Conservation (phyloP, 2,113 vertebrate species). For the Zeus faber region DNA sequence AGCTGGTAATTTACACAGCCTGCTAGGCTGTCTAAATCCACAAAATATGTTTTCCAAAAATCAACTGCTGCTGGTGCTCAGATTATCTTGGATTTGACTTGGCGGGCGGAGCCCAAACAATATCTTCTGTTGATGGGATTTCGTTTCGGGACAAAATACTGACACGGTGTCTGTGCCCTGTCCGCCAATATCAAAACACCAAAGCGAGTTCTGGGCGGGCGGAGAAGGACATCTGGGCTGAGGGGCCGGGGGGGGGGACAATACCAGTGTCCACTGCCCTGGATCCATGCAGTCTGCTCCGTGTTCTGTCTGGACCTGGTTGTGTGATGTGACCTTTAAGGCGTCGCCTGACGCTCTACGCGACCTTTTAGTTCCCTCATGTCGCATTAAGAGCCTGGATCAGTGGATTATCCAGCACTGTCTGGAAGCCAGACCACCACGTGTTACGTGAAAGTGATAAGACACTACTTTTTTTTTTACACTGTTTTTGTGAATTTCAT, state of each 20-base stretch:
- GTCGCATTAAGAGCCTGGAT: slow-evolving; percentile 68
- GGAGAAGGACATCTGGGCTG: too few species aligned
- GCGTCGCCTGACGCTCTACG: slow-evolving; percentile 49
- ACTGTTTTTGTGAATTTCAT: slow-evolving; percentile 5
- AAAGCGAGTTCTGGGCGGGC: too few species aligned
- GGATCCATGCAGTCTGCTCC: slow-evolving; percentile 36
- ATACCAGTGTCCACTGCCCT: too few species aligned
- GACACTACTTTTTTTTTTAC: too few species aligned
- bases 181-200: too few species aligned
- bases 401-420: slow-evolving; percentile 62
- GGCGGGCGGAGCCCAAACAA: neutral
- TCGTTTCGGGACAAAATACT: slow-evolving; percentile 3
- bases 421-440: too few species aligned
- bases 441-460: too few species aligned
- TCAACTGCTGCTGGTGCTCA: neutral
- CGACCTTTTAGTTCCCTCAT: slow-evolving; percentile 69
- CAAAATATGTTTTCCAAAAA: neutral
- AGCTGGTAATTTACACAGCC: neutral
- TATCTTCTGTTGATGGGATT: slow-evolving; percentile 1
- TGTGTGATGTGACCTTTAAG: slow-evolving; percentile 67
- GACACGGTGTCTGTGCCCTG: too few species aligned
- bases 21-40: neutral
- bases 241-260: too few species aligned
- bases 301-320: slow-evolving; percentile 54
- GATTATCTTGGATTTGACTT: slow-evolving; percentile 3